These are phyloP conservation scores for Cenopis cana DNA, from an alignment of 2,888 invertebrate genomes.

Conservation along the genomic window DNA sequence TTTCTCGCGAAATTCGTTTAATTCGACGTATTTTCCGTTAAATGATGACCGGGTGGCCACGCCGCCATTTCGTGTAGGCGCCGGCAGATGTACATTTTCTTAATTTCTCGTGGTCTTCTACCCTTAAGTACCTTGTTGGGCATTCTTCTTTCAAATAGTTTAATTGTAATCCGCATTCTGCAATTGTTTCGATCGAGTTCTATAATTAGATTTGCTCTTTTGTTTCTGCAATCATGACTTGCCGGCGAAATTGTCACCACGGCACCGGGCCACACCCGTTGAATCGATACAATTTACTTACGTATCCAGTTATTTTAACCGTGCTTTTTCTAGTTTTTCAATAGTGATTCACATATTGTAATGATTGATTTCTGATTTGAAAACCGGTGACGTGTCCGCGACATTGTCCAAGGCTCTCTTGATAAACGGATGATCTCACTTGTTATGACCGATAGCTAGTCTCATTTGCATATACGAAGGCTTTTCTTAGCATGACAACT, in stretches of 20 bases:
- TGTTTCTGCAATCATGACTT: conserved; percentile 45
- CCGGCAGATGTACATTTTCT: conserved; percentile 24
- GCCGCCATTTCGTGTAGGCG: conserved; percentile 75
- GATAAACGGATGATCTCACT: conserved; percentile 62
- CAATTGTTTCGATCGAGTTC: conserved; percentile 28
- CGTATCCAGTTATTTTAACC: neutral
- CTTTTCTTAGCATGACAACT: conserved; percentile 6
- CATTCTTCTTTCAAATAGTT: conserved; percentile 23
- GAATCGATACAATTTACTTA: conserved; percentile 36
- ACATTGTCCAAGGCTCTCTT: conserved; percentile 57
- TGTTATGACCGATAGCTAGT: conserved; percentile 42
- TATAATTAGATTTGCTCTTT: conserved; percentile 46
- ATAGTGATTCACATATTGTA: neutral
- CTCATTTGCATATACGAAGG: conserved; percentile 29
- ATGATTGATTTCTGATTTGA: conserved; percentile 1
- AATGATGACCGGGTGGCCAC: conserved; percentile 63
- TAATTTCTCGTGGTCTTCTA: neutral
- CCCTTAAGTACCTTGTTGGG: neutral
- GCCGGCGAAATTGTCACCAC: conserved; percentile 48
- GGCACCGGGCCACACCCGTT: conserved; percentile 54
- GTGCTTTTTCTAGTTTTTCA: neutral
- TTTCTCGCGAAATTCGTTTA: conserved; percentile 23
- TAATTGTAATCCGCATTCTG: conserved; percentile 5
- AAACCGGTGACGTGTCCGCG: conserved; percentile 55
- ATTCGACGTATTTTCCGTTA: conserved; percentile 34